These are phyloP conservation scores for Polydrusus cervinus DNA, from an alignment of 2,888 invertebrate genomes.

Conservation along the genomic window DNA sequence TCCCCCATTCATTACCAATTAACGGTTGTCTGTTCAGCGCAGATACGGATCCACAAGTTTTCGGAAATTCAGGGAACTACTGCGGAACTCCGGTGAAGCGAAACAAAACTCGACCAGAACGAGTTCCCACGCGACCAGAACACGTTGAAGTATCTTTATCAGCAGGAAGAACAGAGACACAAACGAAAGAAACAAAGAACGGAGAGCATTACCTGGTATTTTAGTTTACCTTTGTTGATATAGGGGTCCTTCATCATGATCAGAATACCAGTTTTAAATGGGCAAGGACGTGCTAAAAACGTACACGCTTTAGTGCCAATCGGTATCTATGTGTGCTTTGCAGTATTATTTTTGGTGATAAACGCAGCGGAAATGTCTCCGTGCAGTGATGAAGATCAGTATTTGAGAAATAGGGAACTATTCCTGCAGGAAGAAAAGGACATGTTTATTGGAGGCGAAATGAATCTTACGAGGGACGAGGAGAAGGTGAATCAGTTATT, in stretches of 20 bases:
- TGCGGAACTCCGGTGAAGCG: background rate
- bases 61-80: background rate
- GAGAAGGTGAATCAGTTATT: constrained; percentile 62
- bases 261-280: constrained; percentile 8
- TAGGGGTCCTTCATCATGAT: constrained; percentile 2
- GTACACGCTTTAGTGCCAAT: too few species aligned
- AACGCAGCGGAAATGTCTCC: constrained; percentile 5
- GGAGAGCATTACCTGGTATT: background rate
- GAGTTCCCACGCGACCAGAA: background rate
- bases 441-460: constrained; percentile 43
- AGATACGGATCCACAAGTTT: background rate
- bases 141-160: background rate
- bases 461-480: constrained; percentile 62
- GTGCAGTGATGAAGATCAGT: constrained; percentile 43
- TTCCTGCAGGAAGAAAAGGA: constrained; percentile 26
- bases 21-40: background rate
- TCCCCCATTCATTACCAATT: background rate
- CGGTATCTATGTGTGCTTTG: background rate
- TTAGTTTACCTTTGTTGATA: constrained; percentile 20
- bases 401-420: constrained; percentile 12
- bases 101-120: background rate
- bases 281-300: background rate
- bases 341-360: constrained; percentile 8
- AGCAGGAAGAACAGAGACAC: background rate
- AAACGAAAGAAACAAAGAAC: background rate